Evolutionary conservation across 64 coral and sea anemone species (phyloP), one percentile per base, ranked within the genome.

Genomic region (Astreopora myriophthalma): DNA sequence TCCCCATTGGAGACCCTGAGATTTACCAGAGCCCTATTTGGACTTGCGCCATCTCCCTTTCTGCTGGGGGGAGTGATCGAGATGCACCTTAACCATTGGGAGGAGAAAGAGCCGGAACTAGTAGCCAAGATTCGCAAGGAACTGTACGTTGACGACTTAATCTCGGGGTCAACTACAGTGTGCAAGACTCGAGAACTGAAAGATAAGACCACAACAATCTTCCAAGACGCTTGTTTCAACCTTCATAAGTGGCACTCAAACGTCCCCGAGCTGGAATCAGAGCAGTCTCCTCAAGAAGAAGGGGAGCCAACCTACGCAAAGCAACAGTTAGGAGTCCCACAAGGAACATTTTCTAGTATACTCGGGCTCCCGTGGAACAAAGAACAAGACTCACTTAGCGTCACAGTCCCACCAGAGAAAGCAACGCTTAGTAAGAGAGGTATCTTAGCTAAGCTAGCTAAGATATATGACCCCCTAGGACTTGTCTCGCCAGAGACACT

Each of bases 1-100:
- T 83, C 79, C 1, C 79, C 49, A 0, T 58, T 83, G 19, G 13
- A 30, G 60, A 61, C 48, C 8, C 11, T 83, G 60, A 30, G 79
- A 83, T 60, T 83, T 13, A 69, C 76, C 3, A 23, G 64, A 3
- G 88, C 89, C 3, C 28, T 83, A 13, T 91, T 91, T 57, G 76
- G 48, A n/a, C 27, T 83, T 5, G 19, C 63, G 5, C 16, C 89
- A 46, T 84, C 68, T 24, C 79, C 79, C 8, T 85, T 92, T 57
- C 55, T 91, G 63, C 62, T 91, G 11, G 89, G 89, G 61, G 77
- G 77, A 69, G 89, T 91, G 0, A 91, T 92, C 30, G 19, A 92
- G 8, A 8, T 20, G 22, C 89, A 84, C n/a, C 51, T 92, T 20
- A 52, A 74, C 36, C 13, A 32, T 16, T 85, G 78, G 30, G 49